Evolutionary conservation across 2,888 invertebrate species (phyloP), one percentile per base, ranked within the genome.

Genomic region (Spilosoma lubricipeda): DNA sequence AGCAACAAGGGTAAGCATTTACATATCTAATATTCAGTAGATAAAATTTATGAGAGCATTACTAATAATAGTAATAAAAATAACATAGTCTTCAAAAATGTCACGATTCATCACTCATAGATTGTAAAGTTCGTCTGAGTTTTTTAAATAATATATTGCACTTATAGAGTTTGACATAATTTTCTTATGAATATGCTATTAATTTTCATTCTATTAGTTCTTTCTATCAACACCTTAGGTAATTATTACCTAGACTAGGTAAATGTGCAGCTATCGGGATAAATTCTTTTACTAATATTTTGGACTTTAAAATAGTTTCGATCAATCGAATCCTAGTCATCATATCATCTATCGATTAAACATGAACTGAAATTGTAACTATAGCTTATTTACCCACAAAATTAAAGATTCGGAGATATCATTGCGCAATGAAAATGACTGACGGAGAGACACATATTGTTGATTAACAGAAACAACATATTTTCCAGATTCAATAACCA

Each of bases 401-500:
- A 48, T 48, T 5, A 48, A 48, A 48, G 48, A 48, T 20, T 20
- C 48, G 20, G 18, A 48, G 20, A 48, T 20, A 48, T 48, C 48
- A 5, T 4, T 20, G 48, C 20, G 20, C 48, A 48, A 48, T 48
- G 7, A 48, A 48, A 48, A 20, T 3, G 1, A 5, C 48, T 20
- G 48, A 42, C 48, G 20, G 48, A 48, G 7, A 20, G 4, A n/a
- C n/a, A n/a, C n/a, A n/a, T n/a, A n/a, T n/a, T n/a, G n/a, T n/a
- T n/a, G n/a, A n/a, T n/a, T n/a, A n/a, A n/a, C n/a, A 42, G 42
- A 67, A n/a, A 64, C 45, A 11, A 63, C 33, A 56, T 20, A 52
- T 27, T 15, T 88, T 87, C 30, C 82, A 93, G 93, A 89, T 73
- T 90, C 90, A 27, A 86, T 82, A 9, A 91, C 90, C 79, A 93